phyloP scores from a whole-genome alignment of 2,113 vertebrate species.

The Apeltes quadracus region DNA sequence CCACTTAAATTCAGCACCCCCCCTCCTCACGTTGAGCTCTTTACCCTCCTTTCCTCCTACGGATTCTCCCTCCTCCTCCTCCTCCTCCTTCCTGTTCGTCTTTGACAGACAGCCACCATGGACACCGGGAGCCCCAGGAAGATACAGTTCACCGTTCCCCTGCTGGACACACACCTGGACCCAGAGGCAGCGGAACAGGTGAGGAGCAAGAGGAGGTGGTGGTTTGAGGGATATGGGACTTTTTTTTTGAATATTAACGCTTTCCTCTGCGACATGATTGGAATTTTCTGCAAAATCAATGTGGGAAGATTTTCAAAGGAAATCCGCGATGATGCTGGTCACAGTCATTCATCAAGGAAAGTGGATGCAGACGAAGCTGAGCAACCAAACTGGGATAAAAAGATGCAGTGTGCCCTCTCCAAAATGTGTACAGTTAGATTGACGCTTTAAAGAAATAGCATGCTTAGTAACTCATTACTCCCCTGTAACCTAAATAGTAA shows the following conservation, averaged over 20 bases:
- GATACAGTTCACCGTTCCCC: slow-evolving; percentile 91
- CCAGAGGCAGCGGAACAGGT: slow-evolving; percentile 93
- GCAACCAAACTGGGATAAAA: slow-evolving; percentile 16
- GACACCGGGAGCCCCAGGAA: slow-evolving; percentile 89
- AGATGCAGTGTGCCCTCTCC: slow-evolving; percentile 11
- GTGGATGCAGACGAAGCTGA: neutral
- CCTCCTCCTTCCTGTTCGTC: slow-evolving; percentile 24
- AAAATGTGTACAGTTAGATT: neutral
- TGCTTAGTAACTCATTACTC: slow-evolving; percentile 6
- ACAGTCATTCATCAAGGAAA: neutral
- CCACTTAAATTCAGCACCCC: slow-evolving; percentile 26
- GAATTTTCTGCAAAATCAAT: neutral
- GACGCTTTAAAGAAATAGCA: neutral
- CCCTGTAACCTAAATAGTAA: slow-evolving; percentile 12
- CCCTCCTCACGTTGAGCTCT: slow-evolving; percentile 4
- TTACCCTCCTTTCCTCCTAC: slow-evolving; percentile 19
- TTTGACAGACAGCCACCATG: slow-evolving; percentile 76
- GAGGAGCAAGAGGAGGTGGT: slow-evolving; percentile 35
- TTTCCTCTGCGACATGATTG: neutral
- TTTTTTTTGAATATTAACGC: neutral
- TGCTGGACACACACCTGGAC: slow-evolving; percentile 91
- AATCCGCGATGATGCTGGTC: neutral
- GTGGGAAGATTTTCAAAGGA: neutral
- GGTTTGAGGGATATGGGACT: neutral
- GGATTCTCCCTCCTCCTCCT: slow-evolving; percentile 44